phyloP scores from a whole-genome alignment of 2,888 invertebrate species.

The Volucella inanis region DNA sequence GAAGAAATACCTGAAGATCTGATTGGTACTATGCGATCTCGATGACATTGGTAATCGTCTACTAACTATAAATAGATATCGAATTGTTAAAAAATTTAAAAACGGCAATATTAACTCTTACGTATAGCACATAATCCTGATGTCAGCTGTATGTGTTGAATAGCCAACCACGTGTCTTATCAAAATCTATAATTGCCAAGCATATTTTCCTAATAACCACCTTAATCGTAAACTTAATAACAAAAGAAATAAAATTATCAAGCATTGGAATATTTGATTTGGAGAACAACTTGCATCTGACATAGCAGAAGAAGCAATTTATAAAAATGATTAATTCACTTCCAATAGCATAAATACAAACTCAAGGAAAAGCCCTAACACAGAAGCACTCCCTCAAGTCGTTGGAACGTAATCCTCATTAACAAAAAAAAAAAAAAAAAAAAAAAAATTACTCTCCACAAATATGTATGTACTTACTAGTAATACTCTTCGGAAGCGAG shows the following conservation, averaged over 20 bases:
- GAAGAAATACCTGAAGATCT: too few relatives aligned
- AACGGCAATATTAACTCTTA: too few relatives aligned
- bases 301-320: conserved; percentile 2
- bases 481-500: conserved; percentile 88
- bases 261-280: neutral
- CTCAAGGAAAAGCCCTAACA: neutral
- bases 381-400: neutral
- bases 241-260: neutral
- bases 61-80: too few relatives aligned
- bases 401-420: neutral
- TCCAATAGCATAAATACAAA: conserved; percentile 33
- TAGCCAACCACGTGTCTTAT: too few relatives aligned
- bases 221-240: neutral
- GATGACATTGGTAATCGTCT: too few relatives aligned
- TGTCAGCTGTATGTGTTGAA: too few relatives aligned
- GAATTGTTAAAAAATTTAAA: too few relatives aligned
- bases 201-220: neutral
- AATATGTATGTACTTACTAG: conserved; percentile 82
- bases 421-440: neutral
- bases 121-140: too few relatives aligned
- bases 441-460: conserved; percentile 51
- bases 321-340: conserved; percentile 49
- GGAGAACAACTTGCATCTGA: neutral
- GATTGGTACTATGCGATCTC: too few relatives aligned
- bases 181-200: neutral